Evolutionary conservation across 2,113 vertebrate genomes (phyloP).

Genomic region (Prolemur simus): DNA sequence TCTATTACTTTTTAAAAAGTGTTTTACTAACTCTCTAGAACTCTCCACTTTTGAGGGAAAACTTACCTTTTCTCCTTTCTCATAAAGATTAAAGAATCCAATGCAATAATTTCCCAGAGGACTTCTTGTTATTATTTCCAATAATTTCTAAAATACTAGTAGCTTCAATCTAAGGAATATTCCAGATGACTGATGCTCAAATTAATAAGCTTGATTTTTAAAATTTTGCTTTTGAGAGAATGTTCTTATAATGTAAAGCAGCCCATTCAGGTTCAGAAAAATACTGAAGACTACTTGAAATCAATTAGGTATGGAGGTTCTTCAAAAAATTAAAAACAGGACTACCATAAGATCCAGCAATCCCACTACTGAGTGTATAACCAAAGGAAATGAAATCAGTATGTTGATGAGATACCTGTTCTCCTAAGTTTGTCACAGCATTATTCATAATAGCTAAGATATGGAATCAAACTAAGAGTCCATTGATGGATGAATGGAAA

Average conservation of each 20-base stretch:
- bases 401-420: not conserved
- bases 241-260: not conserved
- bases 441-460: not conserved
- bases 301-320: not conserved
- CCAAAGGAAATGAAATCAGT: not conserved
- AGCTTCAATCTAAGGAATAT: too few relatives aligned
- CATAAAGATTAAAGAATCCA: too few relatives aligned
- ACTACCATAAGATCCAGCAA: not conserved
- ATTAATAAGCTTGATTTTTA: not conserved
- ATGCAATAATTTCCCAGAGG: too few relatives aligned
- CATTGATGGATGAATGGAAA: not conserved
- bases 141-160: too few relatives aligned
- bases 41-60: too few relatives aligned
- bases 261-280: not conserved
- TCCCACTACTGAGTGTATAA: not conserved
- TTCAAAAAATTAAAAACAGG: not conserved
- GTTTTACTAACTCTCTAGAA: too few relatives aligned
- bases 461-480: not conserved
- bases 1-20: too few relatives aligned
- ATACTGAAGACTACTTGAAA: not conserved
- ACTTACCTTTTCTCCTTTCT: too few relatives aligned
- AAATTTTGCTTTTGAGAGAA: not conserved
- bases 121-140: too few relatives aligned
- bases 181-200: not conserved
- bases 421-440: not conserved